These are phyloP conservation scores for Xanthia togata DNA, from an alignment of 2,888 invertebrate species.

Conservation along the genomic window DNA sequence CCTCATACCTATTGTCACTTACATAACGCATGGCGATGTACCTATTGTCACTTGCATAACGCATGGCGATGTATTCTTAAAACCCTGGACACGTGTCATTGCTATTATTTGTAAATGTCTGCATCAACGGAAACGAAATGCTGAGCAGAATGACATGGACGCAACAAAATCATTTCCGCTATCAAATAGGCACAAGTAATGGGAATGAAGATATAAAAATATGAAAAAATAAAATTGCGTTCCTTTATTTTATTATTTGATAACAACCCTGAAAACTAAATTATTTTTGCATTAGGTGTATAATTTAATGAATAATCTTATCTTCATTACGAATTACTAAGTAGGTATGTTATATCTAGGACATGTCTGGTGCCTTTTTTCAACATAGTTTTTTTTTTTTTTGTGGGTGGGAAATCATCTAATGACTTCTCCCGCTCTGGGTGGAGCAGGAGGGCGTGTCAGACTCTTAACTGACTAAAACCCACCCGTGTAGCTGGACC, in stretches of 20 bases:
- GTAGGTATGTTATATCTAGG: too few species aligned
- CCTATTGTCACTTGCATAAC: conserved; percentile 15
- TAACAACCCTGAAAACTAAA: conserved; percentile 2
- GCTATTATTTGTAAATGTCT: conserved; percentile 62
- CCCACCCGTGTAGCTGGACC: too few species aligned
- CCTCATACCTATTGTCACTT: conserved; percentile 6
- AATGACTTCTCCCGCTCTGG: too few species aligned
- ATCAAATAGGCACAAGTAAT: not conserved
- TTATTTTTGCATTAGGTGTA: not conserved
- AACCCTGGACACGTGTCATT: conserved; percentile 53
- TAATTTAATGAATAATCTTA: too few species aligned
- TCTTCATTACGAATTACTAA: too few species aligned
- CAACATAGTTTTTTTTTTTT: too few species aligned
- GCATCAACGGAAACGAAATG: conserved; percentile 53
- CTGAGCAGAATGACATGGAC: conserved; percentile 42
- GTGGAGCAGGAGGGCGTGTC: too few species aligned
- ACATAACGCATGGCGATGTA: conserved; percentile 6
- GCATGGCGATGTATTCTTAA: conserved; percentile 32
- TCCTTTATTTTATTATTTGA: too few species aligned
- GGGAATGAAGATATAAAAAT: not conserved
- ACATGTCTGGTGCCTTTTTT: too few species aligned
- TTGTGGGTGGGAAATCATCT: too few species aligned
- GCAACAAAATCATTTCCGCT: conserved; percentile 50
- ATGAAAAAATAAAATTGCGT: not conserved
- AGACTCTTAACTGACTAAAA: too few species aligned